These are phyloP conservation scores for Catamblyrhynchus diadema DNA, from an alignment of 2,797 vertebrate genomes.

Conservation along the genomic window DNA sequence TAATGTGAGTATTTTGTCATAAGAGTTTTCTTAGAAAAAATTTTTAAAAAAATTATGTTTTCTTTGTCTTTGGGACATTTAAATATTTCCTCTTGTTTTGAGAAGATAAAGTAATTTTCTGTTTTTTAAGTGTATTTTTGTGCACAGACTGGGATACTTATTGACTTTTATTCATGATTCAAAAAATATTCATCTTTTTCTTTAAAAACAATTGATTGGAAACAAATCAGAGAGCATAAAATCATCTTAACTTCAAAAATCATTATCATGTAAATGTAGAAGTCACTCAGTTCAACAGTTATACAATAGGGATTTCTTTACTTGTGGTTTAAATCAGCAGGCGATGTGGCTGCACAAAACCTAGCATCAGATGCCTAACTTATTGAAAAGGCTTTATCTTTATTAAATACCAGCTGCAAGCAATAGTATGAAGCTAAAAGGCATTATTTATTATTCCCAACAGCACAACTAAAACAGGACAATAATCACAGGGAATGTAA, in stretches of 20 bases:
- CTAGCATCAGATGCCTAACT: not conserved
- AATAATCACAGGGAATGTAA: not conserved
- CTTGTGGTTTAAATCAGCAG: not conserved
- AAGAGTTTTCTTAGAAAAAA: not conserved
- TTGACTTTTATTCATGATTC: not conserved
- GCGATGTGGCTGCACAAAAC: not conserved
- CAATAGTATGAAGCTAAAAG: not conserved
- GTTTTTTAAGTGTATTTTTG: not conserved
- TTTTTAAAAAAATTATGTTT: too few species aligned
- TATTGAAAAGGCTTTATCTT: not conserved
- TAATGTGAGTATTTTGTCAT: not conserved
- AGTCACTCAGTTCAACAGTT: not conserved
- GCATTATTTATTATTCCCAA: not conserved
- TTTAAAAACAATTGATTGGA: not conserved
- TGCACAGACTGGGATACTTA: not conserved
- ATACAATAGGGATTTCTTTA: not conserved
- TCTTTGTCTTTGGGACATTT: not conserved
- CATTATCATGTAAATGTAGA: not conserved
- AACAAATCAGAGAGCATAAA: not conserved
- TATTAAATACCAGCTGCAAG: not conserved
- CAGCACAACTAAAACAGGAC: not conserved
- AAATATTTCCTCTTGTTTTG: not conserved
- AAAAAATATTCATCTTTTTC: not conserved
- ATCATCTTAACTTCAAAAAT: not conserved
- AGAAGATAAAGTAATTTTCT: not conserved